phyloP scores from a whole-genome alignment of 64 coral and sea anemone species.

The Pocillopora damicornis region DNA sequence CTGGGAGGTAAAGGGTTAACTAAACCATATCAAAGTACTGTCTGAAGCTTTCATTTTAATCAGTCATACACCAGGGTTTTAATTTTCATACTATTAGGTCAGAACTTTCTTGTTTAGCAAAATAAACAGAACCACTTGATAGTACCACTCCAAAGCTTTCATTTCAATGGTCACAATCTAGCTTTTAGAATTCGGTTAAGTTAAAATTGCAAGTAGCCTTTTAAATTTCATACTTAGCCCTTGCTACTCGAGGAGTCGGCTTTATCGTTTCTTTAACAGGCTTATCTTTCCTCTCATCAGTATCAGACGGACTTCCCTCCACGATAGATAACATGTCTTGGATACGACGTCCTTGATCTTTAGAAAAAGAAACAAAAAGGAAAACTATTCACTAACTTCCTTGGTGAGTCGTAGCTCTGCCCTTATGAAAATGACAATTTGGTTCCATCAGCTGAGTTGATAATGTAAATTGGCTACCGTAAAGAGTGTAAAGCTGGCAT shows the following conservation, averaged over 20 bases:
- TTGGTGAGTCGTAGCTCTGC: not conserved
- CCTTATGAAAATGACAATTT: too few relatives aligned
- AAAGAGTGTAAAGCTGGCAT: too few relatives aligned
- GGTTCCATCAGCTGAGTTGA: too few relatives aligned
- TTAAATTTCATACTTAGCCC: not conserved
- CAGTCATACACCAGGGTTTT: too few relatives aligned
- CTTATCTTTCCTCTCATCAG: not conserved
- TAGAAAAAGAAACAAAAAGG: not conserved
- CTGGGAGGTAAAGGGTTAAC: not conserved
- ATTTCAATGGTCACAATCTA: not conserved
- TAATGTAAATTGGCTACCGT: too few relatives aligned
- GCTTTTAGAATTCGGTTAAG: too few relatives aligned
- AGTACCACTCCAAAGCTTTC: not conserved
- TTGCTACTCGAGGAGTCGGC: not conserved
- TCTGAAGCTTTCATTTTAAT: too few relatives aligned
- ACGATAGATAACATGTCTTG: conserved; percentile 72
- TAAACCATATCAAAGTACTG: not conserved
- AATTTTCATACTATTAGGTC: too few relatives aligned
- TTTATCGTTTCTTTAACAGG: not conserved
- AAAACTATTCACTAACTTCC: not conserved
- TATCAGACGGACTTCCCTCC: conserved; percentile 35
- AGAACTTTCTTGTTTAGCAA: too few relatives aligned
- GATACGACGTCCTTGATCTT: conserved; percentile 65
- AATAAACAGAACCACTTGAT: too few relatives aligned
- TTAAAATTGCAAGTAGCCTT: not conserved